Percentiles rank a stretch among this genome's conserved stretches.
These are phyloP conservation scores for Babyrousa celebensis DNA, from an alignment of 2,797 vertebrate genomes.

Conservation along the genomic window DNA sequence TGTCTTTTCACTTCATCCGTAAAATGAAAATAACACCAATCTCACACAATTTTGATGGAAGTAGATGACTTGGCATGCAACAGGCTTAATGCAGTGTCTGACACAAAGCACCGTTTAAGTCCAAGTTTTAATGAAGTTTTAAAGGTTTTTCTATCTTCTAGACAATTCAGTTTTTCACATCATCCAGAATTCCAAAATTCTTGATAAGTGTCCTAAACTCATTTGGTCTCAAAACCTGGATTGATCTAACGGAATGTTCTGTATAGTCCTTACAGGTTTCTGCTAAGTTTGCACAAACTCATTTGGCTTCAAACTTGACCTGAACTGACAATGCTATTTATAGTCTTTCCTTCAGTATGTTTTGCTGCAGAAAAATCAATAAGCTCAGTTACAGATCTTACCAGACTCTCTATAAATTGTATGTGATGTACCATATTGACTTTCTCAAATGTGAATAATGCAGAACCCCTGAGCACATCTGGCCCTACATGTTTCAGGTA, in stretches of 20 bases:
- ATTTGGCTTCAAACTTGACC: constrained; percentile 1
- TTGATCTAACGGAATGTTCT: background rate
- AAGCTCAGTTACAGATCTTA: background rate
- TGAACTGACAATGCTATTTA: background rate
- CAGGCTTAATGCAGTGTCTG: background rate
- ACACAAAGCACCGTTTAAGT: background rate
- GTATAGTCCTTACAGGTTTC: background rate
- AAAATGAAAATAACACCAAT: background rate
- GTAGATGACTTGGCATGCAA: background rate
- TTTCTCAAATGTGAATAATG: constrained; percentile 29
- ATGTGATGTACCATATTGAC: background rate
- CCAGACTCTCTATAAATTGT: background rate
- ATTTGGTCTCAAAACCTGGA: background rate
- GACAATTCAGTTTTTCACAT: background rate
- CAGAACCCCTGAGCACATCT: background rate
- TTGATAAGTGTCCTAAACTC: background rate
- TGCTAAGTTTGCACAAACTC: constrained; percentile 15
- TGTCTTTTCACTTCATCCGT: background rate
- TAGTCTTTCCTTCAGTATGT: background rate
- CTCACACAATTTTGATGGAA: background rate
- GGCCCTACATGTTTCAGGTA: background rate
- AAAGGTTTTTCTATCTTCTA: background rate
- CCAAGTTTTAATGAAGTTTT: background rate
- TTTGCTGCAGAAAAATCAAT: background rate
- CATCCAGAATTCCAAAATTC: constrained; percentile 38